Conservation (phyloP, 1,140 invertebrate genomes). For the Mesaphorura yosii region DNA sequence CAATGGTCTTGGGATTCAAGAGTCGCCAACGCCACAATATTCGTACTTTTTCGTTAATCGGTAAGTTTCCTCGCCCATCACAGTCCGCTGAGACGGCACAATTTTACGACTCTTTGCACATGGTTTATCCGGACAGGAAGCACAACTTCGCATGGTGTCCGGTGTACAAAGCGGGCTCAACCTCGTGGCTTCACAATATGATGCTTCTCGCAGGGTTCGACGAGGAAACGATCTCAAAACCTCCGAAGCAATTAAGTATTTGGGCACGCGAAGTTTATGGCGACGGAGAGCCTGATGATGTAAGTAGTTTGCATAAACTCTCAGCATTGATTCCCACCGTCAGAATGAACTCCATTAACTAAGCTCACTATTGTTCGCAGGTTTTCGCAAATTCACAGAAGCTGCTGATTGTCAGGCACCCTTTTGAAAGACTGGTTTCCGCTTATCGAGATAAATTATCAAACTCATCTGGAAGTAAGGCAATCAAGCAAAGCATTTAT, state of each 20-base stretch:
- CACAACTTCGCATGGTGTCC: slow-evolving; percentile 43
- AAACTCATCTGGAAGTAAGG: slow-evolving; percentile 37
- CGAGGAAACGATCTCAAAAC: slow-evolving; percentile 35
- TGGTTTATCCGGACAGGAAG: slow-evolving; percentile 5
- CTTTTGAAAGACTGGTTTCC: slow-evolving; percentile 50
- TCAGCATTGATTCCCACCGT: not conserved
- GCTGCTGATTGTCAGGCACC: slow-evolving; percentile 47
- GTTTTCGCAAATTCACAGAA: slow-evolving; percentile 40
- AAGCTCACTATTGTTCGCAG: slow-evolving; percentile 30
- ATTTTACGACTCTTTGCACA: too few species aligned
- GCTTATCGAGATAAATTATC: slow-evolving; percentile 54
- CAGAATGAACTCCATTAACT: too few species aligned
- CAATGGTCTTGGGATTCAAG: slow-evolving; percentile 34
- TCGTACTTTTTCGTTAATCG: slow-evolving; percentile 42
- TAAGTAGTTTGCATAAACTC: slow-evolving; percentile 14
- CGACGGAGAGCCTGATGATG: slow-evolving; percentile 36
- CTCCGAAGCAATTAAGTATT: slow-evolving; percentile 37
- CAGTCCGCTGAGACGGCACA: too few species aligned
- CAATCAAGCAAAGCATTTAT: too few species aligned
- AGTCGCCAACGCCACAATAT: slow-evolving; percentile 44
- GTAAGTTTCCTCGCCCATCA: too few species aligned
- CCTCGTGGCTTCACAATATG: slow-evolving; percentile 45
- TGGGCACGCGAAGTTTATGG: slow-evolving; percentile 39
- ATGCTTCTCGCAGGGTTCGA: slow-evolving; percentile 41
- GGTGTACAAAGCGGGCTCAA: slow-evolving; percentile 45